Evolutionary conservation across 2,113 vertebrate genomes (phyloP), one percentile per base, ranked within the genome.

Genomic region (Oxyura jamaicensis): DNA sequence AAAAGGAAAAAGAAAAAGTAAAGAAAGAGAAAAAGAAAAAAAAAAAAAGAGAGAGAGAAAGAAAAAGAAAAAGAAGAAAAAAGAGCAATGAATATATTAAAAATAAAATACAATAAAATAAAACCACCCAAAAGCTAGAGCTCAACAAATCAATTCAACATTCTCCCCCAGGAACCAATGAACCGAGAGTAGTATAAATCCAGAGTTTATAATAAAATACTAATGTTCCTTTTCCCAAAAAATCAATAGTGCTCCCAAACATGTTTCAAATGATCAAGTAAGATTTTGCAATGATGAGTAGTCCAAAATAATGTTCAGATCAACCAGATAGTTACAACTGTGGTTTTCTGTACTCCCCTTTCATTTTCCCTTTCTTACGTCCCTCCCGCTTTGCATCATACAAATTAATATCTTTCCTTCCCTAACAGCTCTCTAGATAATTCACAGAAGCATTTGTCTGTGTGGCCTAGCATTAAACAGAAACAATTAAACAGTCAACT

Each of bases 401-500:
- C 95, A 95, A 98, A 96, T 97, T 97, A 97, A 97, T 97, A 96
- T 88, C 81, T 95, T 94, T 95, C 60, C 66, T 96, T 95, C 53
- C 31, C 77, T 97, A 97, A 97, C 92, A 94, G 80, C 93, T 96
- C 97, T 97, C 96, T 86, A 94, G 97, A 95, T 91, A 96, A 97
- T 97, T 97, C 94, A 89, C 80, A 96, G 81, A 90, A 91, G 31
- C 93, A 92, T 96, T 97, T 96, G 80, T 95, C 95, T 96, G 78
- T 95, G 91, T 96, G 95, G 93, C 77, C 94, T 96, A 93, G 89
- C 91, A 96, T 96, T 97, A 97, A 96, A 95, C 72, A 97, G 97
- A 96, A 96, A 96, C 96, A 95, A 96, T 96, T 97, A 96, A 97
- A 96, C 75, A 96, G 92, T 93, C 95, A 96, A 65, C 79, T 97